Percentiles rank a stretch among this genome's conserved stretches.
Conservation (phyloP, 1,140 invertebrate genomes). For the Parapsyche elsis region DNA sequence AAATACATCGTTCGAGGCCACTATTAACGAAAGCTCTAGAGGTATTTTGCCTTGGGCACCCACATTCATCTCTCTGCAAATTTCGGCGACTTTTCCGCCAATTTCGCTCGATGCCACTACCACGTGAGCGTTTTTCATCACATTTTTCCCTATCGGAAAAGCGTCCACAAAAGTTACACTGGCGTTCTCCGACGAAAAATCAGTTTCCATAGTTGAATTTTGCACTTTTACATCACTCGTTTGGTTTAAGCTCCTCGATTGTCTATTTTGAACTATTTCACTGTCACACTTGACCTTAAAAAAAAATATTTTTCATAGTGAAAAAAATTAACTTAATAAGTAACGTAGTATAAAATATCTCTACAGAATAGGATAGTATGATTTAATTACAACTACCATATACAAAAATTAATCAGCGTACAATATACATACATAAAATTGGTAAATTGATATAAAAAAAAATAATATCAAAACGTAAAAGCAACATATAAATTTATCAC, state of each 20-base stretch:
- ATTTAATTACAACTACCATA: too few species aligned
- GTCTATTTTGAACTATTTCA: conserved; percentile 25
- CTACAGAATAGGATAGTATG: too few species aligned
- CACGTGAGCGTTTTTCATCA: conserved; percentile 57
- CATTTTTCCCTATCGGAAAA: conserved; percentile 52
- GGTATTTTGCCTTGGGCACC: conserved; percentile 56
- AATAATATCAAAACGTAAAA: too few species aligned
- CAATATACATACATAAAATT: neutral
- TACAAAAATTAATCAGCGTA: neutral
- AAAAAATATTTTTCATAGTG: neutral
- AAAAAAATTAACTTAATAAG: neutral
- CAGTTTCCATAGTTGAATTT: neutral
- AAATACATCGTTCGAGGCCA: conserved; percentile 61
- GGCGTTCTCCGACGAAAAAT: conserved; percentile 48
- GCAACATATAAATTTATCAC: too few species aligned
- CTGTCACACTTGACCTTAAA: conserved; percentile 59
- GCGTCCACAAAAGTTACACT: conserved; percentile 45
- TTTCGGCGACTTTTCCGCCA: conserved; percentile 44
- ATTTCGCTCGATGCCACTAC: conserved; percentile 55
- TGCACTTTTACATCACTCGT: neutral
- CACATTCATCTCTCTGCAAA: conserved; percentile 50
- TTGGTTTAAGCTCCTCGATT: conserved; percentile 27
- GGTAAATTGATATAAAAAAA: too few species aligned
- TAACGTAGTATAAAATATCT: too few species aligned
- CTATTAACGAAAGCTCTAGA: conserved; percentile 64